Conservation (phyloP, 2,113 vertebrate genomes). For the Mustela nigripes region DNA sequence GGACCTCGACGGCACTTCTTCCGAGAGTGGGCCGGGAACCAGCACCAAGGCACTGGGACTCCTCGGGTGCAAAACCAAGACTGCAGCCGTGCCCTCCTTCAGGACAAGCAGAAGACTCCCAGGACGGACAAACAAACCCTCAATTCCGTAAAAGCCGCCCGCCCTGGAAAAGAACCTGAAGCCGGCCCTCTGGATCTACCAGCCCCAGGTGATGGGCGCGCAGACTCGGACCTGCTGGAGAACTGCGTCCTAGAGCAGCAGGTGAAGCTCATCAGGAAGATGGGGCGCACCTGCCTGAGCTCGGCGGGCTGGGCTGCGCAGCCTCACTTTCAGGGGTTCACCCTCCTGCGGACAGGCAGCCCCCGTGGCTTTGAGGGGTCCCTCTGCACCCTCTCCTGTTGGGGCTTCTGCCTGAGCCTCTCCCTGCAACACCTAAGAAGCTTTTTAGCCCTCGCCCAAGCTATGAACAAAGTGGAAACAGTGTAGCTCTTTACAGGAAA, state of each 20-base stretch:
- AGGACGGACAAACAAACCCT: not conserved
- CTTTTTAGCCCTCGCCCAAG: not conserved
- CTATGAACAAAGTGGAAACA: not conserved
- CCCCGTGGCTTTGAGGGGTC: not conserved
- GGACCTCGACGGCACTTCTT: not conserved
- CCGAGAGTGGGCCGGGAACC: not conserved
- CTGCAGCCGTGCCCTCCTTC: not conserved
- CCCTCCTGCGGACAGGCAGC: not conserved
- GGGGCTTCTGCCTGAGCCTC: not conserved
- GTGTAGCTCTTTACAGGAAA: not conserved
- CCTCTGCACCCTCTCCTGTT: not conserved
- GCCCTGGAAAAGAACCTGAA: not conserved
- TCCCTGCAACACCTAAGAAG: not conserved
- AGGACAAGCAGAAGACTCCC: not conserved
- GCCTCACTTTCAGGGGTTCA: not conserved
- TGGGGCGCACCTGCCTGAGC: not conserved
- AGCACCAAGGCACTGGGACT: not conserved
- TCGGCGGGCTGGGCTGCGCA: not conserved
- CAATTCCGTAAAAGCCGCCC: not conserved
- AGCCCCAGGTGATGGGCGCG: not conserved
- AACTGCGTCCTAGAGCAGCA: not conserved
- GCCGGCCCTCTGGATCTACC: not conserved
- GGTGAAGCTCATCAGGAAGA: not conserved
- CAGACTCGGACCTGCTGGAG: not conserved
- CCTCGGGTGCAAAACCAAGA: not conserved